Percentiles rank a stretch among this genome's conserved stretches.
phyloP scores from a whole-genome alignment of 2,113 vertebrate species.

The Potamarius usumacintae region DNA sequence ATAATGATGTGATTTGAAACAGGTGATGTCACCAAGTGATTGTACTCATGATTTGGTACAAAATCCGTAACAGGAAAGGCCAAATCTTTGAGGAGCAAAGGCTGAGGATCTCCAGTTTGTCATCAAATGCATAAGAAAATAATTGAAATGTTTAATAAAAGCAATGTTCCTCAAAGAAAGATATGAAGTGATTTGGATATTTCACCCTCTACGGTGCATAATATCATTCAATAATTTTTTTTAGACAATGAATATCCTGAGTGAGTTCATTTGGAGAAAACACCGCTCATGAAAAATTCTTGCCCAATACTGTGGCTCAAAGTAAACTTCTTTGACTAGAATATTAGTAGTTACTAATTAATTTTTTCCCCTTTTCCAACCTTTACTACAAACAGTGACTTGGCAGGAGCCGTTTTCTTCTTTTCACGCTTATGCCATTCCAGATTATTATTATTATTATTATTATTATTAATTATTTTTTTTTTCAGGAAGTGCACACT shows the following conservation, averaged over 20 bases:
- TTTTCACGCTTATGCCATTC: not conserved
- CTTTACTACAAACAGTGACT: not conserved
- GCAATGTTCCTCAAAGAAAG: too few species aligned
- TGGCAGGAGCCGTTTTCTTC: not conserved
- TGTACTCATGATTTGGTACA: too few species aligned
- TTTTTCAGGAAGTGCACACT: constrained; percentile 5
- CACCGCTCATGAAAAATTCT: constrained; percentile 10
- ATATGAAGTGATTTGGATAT: too few species aligned
- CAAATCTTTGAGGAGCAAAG: too few species aligned
- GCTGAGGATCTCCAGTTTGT: too few species aligned
- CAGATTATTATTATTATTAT: not conserved
- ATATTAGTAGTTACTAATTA: not conserved
- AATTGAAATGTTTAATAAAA: too few species aligned
- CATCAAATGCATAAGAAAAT: too few species aligned
- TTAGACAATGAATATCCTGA: constrained; percentile 23
- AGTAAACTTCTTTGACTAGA: not conserved
- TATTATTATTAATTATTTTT: not conserved
- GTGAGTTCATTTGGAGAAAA: not conserved
- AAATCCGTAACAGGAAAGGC: too few species aligned
- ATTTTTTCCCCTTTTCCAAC: not conserved
- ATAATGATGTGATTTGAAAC: too few species aligned
- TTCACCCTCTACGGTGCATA: too few species aligned
- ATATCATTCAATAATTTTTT: not conserved
- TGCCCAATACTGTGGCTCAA: constrained; percentile 6
- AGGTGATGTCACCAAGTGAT: too few species aligned